Evolutionary conservation across 2,888 invertebrate species (phyloP), one percentile per base, ranked within the genome.

Genomic region (Sycophila texana): DNA sequence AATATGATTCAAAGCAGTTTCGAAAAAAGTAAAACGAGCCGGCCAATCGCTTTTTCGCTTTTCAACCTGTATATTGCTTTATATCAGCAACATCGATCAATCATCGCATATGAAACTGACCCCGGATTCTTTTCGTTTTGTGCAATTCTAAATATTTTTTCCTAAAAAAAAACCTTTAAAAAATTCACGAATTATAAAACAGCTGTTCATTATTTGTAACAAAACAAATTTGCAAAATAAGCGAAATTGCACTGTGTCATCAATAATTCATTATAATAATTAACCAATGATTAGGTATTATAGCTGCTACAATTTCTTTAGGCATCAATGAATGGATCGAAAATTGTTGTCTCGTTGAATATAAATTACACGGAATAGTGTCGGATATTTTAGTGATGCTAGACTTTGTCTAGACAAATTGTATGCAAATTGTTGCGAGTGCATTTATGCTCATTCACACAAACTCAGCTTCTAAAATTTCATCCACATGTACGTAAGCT

Each of bases 371-470:
- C 13, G 53, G 53, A 51, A 39, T 67, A 67, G 16, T n/a, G 26
- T 67, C 53, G 22, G 39, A 55, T 68, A 30, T 68, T 12, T 26
- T 53, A 51, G 12, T 16, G 7, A 18, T 3, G 13, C 13, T n/a
- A n/a, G n/a, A 22, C 26, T 30, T 55, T 18, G 30, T n/a, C 49
- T 12, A 12, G 22, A 49, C 55, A 68, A 68, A 68, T n/a, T 18
- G 55, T 30, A 68, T 68, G 68, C 55, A 68, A 68, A 68, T 68
- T 26, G 68, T 0, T 55, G 30, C 16, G 55, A 30, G 39, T 30
- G 16, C 53, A 53, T n/a, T 30, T 18, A 53, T n/a, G 22, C 0
- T 67, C 67, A 16, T 26, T 67, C 26, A 20, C 47, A 14, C 47
- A 26, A 39, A 67, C 14, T 12, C 16, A 14, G 22, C 39, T 7